These are phyloP conservation scores for Vultur gryphus DNA, from an alignment of 2,797 vertebrate species.

Conservation along the genomic window DNA sequence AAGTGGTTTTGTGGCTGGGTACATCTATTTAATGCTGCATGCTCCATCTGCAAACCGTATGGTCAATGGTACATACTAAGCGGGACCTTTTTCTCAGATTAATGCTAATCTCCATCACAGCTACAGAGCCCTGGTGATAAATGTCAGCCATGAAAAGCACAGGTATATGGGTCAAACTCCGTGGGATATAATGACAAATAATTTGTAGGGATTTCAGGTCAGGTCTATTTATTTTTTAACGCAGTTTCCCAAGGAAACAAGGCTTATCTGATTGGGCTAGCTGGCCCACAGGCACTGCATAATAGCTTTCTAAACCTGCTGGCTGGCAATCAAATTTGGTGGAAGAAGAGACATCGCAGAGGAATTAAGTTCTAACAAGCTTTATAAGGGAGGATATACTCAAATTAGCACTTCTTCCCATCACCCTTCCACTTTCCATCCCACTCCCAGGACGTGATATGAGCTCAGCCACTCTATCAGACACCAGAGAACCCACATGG, in stretches of 20 bases:
- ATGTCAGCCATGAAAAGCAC: not conserved
- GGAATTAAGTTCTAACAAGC: not conserved
- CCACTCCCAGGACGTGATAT: not conserved
- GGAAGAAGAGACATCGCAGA: not conserved
- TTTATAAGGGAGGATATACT: not conserved
- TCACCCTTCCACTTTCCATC: not conserved
- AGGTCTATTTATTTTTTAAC: not conserved
- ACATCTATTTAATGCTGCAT: not conserved
- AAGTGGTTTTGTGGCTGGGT: conserved; percentile 17
- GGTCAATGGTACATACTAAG: not conserved
- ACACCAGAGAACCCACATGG: not conserved
- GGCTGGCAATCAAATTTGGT: not conserved
- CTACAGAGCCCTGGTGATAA: not conserved
- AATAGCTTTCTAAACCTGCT: not conserved
- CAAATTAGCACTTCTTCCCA: not conserved
- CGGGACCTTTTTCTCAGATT: not conserved
- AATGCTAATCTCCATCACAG: not conserved
- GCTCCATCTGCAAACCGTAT: not conserved
- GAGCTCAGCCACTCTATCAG: not conserved
- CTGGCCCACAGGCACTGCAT: not conserved
- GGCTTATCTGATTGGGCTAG: not conserved
- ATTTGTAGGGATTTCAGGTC: not conserved
- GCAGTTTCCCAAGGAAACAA: not conserved
- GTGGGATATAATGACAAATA: not conserved
- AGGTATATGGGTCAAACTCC: not conserved